These are phyloP conservation scores for Microchirus variegatus DNA, from an alignment of 2,797 vertebrate species.

Conservation along the genomic window DNA sequence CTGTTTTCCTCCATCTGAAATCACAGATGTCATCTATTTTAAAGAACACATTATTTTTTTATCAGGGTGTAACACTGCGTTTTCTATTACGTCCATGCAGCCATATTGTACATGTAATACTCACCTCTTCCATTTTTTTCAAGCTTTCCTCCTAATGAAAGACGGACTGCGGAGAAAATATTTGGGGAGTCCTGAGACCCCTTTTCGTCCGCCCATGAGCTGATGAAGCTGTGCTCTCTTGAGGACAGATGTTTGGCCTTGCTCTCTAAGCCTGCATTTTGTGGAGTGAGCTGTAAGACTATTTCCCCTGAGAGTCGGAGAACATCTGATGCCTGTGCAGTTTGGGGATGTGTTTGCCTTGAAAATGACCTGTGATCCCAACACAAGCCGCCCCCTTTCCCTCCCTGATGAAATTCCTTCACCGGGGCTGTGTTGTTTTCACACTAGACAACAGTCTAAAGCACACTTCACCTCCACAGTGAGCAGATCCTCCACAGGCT, in stretches of 20 bases:
- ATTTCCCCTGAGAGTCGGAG: constrained; percentile 27
- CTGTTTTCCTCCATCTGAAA: no score
- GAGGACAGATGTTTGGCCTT: constrained; percentile 29
- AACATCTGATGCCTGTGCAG: constrained; percentile 26
- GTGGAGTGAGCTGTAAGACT: constrained; percentile 23
- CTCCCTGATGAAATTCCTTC: constrained; percentile 48
- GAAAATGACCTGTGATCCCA: constrained; percentile 51
- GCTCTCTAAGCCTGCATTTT: constrained; percentile 21
- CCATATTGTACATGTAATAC: no score
- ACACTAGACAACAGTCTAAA: constrained; percentile 48
- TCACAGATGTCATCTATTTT: no score
- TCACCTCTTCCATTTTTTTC: neutral
- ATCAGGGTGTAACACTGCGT: no score
- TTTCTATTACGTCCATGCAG: no score
- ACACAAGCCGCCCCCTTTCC: constrained; percentile 21
- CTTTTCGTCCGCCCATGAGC: constrained; percentile 4
- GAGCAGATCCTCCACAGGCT: constrained; percentile 22
- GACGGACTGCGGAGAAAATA: constrained; percentile 5
- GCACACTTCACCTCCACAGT: constrained; percentile 43
- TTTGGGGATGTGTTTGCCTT: constrained; percentile 36
- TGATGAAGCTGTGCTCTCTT: constrained; percentile 14
- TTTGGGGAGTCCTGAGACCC: constrained; percentile 3
- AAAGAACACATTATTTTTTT: no score
- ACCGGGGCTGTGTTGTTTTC: constrained; percentile 39
- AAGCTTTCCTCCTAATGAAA: neutral